These are phyloP conservation scores for Steinernema carpocapsae DNA, from an alignment of 2,888 invertebrate species.

Conservation along the genomic window DNA sequence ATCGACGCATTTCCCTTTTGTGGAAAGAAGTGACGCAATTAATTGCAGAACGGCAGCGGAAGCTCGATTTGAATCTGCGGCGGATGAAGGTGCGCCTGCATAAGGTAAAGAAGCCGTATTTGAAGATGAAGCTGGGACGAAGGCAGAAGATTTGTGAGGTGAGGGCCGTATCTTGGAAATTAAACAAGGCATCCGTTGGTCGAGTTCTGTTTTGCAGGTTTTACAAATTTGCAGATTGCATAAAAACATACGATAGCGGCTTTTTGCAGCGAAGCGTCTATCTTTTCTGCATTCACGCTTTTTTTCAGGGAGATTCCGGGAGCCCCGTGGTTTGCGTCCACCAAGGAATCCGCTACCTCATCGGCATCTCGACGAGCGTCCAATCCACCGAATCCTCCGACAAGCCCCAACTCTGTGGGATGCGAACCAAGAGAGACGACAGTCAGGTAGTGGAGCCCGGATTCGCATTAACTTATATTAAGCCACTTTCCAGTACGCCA, in stretches of 20 bases:
- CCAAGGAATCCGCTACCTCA: conserved; percentile 1
- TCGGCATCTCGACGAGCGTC: conserved; percentile 13
- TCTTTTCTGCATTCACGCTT: too few species aligned
- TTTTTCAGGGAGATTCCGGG: conserved; percentile 4
- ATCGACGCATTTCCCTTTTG: not conserved
- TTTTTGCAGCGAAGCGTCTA: too few species aligned
- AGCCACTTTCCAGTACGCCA: not conserved
- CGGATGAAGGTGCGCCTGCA: conserved; percentile 10
- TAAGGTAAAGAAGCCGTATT: not conserved
- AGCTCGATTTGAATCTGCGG: conserved; percentile 1
- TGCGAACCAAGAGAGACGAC: not conserved
- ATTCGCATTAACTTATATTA: not conserved
- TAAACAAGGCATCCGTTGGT: not conserved
- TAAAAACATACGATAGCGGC: too few species aligned
- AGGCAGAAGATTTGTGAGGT: conserved; percentile 6
- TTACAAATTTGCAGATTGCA: too few species aligned
- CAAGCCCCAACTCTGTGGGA: not conserved
- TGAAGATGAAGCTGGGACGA: not conserved
- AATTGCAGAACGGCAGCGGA: not conserved
- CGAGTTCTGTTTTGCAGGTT: too few species aligned
- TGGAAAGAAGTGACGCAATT: too few species aligned
- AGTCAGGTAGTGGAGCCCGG: not conserved
- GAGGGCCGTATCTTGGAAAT: not conserved
- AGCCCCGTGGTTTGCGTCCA: conserved; percentile 22
- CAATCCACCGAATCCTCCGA: conserved; percentile 8